phyloP scores from a whole-genome alignment of 2,888 invertebrate species.

The Megalurothrips usitatus region DNA sequence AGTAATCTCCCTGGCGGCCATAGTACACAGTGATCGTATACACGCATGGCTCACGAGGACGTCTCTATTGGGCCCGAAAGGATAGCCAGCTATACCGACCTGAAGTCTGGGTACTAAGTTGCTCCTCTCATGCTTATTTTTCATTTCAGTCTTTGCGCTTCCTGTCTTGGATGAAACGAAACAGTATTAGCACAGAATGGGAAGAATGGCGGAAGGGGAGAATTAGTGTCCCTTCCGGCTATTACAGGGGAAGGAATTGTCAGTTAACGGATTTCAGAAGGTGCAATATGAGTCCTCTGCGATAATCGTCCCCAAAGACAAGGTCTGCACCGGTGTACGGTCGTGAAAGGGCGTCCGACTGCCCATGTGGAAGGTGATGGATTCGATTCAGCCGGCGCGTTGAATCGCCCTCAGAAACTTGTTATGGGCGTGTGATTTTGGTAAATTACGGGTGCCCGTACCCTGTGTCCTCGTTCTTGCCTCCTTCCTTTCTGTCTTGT shows the following conservation, averaged over 20 bases:
- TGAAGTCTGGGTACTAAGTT: no score
- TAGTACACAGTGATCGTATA: neutral
- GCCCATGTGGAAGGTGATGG: conserved; percentile 11
- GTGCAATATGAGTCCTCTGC: no score
- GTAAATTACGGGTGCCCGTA: conserved; percentile 20
- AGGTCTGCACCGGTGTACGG: no score
- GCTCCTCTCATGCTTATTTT: neutral
- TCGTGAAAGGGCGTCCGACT: neutral
- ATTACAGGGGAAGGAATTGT: no score
- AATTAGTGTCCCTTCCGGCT: no score
- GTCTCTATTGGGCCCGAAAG: neutral
- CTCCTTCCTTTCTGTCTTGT: conserved; percentile 27
- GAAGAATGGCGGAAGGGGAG: no score
- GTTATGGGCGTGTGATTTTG: conserved; percentile 18
- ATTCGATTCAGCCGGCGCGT: conserved; percentile 9
- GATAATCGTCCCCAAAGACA: no score
- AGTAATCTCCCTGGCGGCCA: neutral
- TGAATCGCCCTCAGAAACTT: conserved; percentile 23
- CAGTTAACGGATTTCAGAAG: no score
- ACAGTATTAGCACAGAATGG: no score
- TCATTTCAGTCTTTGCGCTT: neutral
- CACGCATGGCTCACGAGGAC: neutral
- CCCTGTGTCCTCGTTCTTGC: conserved; percentile 27
- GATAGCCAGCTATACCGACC: no score
- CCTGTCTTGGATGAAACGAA: neutral